Base-by-base conservation (phyloP, 2,113 vertebrate species). In the Gallinago undulata region DNA sequence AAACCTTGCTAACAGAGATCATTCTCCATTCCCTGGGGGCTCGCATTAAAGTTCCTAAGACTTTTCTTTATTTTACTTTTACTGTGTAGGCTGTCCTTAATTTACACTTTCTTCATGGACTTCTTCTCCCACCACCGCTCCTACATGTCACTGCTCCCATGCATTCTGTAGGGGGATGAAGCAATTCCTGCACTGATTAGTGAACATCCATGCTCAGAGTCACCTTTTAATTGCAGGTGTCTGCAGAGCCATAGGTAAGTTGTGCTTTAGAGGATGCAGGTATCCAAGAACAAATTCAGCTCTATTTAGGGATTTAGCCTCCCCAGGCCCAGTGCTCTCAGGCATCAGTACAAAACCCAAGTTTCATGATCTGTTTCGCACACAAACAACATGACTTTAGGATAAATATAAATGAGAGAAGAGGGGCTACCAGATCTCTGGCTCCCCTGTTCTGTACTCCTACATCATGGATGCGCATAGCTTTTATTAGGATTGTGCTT, bases 361-460 rank as follows among this genome's bases (percentile, higher is more conserved):
- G 0, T 74, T 84, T 75, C 51, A 3, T 7, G 15, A 13, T 19
- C 59, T 21, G 1, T 31, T 93, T 51, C 3, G 6, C 17, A 75
- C 56, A 72, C 22, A 22, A 51, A 33, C 6, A n/a, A 9, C 24
- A 9, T 0, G 0, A 37, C 1, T 0, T 12, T 1, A 2, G 12
- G 24, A 39, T 77, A 84, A 89, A 53, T 17, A 67, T 1, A 56
- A 37, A 55, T 5, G 27, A 56, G 25, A 84, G 10, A 45, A 83
- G 39, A 48, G 16, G 24, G 8, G 23, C 35, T 23, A 89, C 31
- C 24, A 62, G 35, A 53, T 6, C 27, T 57, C 33, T 1, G 2
- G 0, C 12, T 73, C 5, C 18, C 28, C 19, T 41, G 33, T 14
- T 17, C 51, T 70, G 19, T 37, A 11, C 50, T n/a, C 21, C n/a